A percentile compares a stretch with the other conserved stretches of the same genome.
Conservation (phyloP, 1,140 invertebrate genomes). For the Vollenhovia emeryi region DNA sequence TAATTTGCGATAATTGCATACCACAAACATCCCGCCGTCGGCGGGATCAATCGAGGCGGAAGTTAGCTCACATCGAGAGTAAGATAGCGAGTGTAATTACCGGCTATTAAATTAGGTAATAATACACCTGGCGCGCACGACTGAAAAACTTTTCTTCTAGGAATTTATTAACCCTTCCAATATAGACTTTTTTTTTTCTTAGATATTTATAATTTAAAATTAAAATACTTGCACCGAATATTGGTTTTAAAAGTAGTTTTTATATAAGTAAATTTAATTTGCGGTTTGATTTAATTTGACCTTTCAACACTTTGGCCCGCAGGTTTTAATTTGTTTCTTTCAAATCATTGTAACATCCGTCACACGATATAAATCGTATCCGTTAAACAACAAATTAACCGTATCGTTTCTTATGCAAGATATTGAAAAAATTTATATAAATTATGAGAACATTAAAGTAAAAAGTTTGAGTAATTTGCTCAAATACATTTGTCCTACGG, state of each 20-base stretch:
- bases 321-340: neutral
- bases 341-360: neutral
- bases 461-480: neutral
- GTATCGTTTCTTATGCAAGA: neutral
- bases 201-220: neutral
- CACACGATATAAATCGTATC: neutral
- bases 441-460: neutral
- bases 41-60: constrained; percentile 28
- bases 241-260: neutral
- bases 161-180: neutral
- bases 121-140: neutral
- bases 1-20: constrained; percentile 16
- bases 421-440: neutral
- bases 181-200: neutral
- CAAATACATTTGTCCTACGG: neutral
- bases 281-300: neutral
- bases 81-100: constrained; percentile 22
- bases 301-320: neutral
- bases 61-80: constrained; percentile 1
- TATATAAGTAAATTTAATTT: neutral
- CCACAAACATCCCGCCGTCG: neutral
- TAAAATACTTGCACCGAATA: neutral
- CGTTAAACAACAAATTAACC: neutral
- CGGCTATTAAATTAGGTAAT: constrained; percentile 3
- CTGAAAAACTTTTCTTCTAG: neutral